Conservation (phyloP, 2,797 vertebrate species). For the Manis javanica region DNA sequence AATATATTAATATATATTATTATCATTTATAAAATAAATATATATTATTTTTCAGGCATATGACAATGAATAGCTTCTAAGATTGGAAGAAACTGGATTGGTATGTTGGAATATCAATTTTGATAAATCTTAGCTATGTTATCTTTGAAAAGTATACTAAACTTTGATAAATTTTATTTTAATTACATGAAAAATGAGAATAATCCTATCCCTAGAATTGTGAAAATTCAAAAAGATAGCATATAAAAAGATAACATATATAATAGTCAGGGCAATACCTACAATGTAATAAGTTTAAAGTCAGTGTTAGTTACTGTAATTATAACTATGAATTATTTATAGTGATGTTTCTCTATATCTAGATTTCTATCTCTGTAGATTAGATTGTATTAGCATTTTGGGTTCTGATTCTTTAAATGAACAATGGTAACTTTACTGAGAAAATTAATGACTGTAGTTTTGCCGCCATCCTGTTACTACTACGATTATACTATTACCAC, state of each 20-base stretch:
- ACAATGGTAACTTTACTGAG: not conserved
- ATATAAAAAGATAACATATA: not conserved
- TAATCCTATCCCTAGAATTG: not conserved
- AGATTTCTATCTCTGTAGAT: not conserved
- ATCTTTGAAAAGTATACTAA: not conserved
- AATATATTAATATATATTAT: too few species aligned
- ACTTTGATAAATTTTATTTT: not conserved
- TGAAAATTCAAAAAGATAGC: not conserved
- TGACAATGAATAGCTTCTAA: not conserved
- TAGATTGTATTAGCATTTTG: not conserved
- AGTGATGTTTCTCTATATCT: not conserved
- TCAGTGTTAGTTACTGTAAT: not conserved
- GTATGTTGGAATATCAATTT: not conserved
- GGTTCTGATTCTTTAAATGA: not conserved
- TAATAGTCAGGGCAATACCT: not conserved
- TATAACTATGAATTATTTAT: not conserved
- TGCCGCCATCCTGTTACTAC: not conserved
- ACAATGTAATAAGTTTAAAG: not conserved
- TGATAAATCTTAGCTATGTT: not conserved
- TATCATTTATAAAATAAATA: not conserved
- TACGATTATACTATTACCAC: too few species aligned
- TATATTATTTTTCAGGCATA: not conserved
- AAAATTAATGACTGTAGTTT: not conserved
- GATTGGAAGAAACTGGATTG: not conserved
- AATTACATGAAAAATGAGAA: not conserved